Conservation (phyloP, 2,888 invertebrate genomes). For the Phyllotreta striolata region DNA sequence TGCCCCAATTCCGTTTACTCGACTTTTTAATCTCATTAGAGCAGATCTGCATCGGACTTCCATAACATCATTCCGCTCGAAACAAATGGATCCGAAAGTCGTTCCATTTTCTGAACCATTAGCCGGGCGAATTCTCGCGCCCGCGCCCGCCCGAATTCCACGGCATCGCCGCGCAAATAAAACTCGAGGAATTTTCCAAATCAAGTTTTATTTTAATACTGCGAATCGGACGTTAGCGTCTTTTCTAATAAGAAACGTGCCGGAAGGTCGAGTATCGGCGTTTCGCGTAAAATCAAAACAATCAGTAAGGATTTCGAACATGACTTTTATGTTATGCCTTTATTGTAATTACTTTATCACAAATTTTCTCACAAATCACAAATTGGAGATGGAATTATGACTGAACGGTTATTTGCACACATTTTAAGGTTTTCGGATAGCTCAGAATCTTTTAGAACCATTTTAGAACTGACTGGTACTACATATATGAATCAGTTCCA, state of each 20-base stretch:
- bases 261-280: slow-evolving; percentile 5
- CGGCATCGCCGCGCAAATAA: slow-evolving; percentile 31
- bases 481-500: background rate
- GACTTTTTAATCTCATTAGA: slow-evolving; percentile 18
- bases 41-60: slow-evolving; percentile 44
- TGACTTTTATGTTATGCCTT: background rate
- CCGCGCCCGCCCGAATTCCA: slow-evolving; percentile 11
- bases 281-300: background rate
- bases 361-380: no score
- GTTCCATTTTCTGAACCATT: slow-evolving; percentile 60
- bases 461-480: background rate
- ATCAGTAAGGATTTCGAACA: background rate
- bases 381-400: no score
- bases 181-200: slow-evolving; percentile 37
- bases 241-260: slow-evolving; percentile 34
- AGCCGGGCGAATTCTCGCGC: slow-evolving; percentile 36
- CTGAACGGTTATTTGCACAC: no score
- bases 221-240: slow-evolving; percentile 20
- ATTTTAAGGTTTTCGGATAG: no score
- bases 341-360: background rate
- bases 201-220: slow-evolving; percentile 38
- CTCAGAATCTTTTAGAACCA: no score
- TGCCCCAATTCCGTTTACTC: slow-evolving; percentile 2
- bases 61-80: slow-evolving; percentile 43
- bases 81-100: slow-evolving; percentile 58